Evolutionary conservation across 2,888 invertebrate species (phyloP), one percentile per base, ranked within the genome.

Genomic region (Drosophila yooni): DNA sequence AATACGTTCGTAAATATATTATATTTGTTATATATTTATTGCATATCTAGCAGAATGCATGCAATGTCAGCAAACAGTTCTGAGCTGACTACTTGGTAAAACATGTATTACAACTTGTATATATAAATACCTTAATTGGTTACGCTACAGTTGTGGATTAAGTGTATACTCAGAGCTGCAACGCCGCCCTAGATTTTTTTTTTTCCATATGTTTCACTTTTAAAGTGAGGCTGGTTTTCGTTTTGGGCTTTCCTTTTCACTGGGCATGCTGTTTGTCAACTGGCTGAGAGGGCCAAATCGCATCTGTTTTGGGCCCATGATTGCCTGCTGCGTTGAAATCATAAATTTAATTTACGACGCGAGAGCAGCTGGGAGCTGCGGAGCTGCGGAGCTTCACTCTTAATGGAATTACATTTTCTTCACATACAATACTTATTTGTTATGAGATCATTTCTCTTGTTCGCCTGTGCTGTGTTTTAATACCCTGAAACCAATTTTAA

Each of bases 381-480:
- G 52, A 70, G n/a, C n/a, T n/a, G n/a, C n/a, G 3, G 50, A n/a
- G 79, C 70, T 59, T 65, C 58, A 54, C 53, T 73, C 69, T 73
- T 81, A 79, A 82, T 79, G 73, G 70, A 70, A 80, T 80, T 80
- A 82, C 79, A 82, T 79, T 81, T 79, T 65, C 66, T 54, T 68
- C 65, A 52, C 38, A 60, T 57, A 67, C 57, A 62, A 64, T 72
- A 70, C 63, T 64, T 79, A 67, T 74, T 80, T 76, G 67, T 74
- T 87, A 74, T 77, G 66, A 67, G 70, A 75, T 74, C 62, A 70
- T 81, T 81, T 79, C 70, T 63, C 71, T 38, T 69, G n/a, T 29
- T 27, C 27, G 18, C 10, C 18, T 10, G 6, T 18, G 50, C 50
- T 27, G 18, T 50, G 50, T 27, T 15, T 53, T 53, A 33, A 33